phyloP scores from a whole-genome alignment of 2,888 invertebrate species.

The Campopleginae sp. region DNA sequence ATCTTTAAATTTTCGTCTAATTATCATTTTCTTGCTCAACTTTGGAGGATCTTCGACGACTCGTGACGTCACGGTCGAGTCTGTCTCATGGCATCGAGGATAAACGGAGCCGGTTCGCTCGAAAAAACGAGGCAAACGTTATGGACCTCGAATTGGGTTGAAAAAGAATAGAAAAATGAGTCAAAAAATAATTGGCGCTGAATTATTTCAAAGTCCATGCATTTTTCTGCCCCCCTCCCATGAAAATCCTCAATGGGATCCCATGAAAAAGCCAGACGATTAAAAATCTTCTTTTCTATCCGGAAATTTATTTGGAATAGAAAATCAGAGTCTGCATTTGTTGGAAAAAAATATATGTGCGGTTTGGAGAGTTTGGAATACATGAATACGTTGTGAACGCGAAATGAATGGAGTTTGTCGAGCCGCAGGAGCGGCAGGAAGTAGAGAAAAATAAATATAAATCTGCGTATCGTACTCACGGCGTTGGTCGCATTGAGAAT shows the following conservation, averaged over 20 bases:
- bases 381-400: neutral
- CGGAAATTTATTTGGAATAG: too few species aligned
- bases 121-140: conserved; percentile 26
- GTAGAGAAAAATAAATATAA: neutral
- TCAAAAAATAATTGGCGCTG: neutral
- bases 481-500: conserved; percentile 85
- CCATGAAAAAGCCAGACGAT: too few species aligned
- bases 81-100: neutral
- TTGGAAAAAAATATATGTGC: neutral
- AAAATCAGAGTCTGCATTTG: neutral
- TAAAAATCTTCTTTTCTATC: too few species aligned
- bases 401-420: neutral
- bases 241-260: too few species aligned
- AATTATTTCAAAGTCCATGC: too few species aligned
- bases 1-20: neutral
- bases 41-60: neutral
- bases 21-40: neutral
- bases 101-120: neutral
- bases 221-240: too few species aligned
- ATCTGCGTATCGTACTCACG: conserved; percentile 80
- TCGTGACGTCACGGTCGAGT: neutral
- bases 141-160: neutral
- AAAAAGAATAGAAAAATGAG: neutral
- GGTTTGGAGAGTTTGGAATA: neutral
- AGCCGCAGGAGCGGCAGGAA: neutral